phyloP scores from a whole-genome alignment of 1,140 invertebrate genomes.

The Drosophila lacteicornis region DNA sequence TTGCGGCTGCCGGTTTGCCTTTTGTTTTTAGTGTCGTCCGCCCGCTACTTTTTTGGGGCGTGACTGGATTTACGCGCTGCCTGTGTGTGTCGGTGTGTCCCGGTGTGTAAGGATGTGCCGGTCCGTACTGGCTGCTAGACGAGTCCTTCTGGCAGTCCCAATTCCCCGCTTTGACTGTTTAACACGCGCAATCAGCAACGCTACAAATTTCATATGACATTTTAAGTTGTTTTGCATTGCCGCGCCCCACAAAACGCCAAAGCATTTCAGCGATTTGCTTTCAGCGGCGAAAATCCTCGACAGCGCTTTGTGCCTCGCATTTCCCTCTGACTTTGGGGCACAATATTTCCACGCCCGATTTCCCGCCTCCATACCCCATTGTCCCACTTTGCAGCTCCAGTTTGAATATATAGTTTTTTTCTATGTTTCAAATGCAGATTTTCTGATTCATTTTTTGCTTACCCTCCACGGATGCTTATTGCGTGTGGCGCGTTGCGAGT shows the following conservation, averaged over 20 bases:
- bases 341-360: constrained; percentile 51
- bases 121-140: constrained; percentile 5
- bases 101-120: constrained; percentile 4
- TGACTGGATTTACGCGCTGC: constrained; percentile 77
- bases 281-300: constrained; percentile 58
- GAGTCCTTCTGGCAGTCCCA: constrained; percentile 12
- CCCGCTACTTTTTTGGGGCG: constrained; percentile 39
- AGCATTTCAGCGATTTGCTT: constrained; percentile 53
- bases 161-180: constrained; percentile 60
- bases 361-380: constrained; percentile 28
- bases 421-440: constrained; percentile 45
- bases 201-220: constrained; percentile 83
- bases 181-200: constrained; percentile 79
- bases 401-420: constrained; percentile 11
- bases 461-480: constrained; percentile 15
- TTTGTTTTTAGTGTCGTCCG: constrained; percentile 55
- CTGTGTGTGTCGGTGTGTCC: constrained; percentile 5
- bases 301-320: constrained; percentile 57
- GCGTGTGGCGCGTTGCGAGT: neutral
- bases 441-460: constrained; percentile 9
- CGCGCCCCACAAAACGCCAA: constrained; percentile 27
- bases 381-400: constrained; percentile 21
- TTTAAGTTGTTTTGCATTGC: constrained; percentile 82
- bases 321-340: constrained; percentile 60
- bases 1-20: constrained; percentile 42